These are phyloP conservation scores for Poicephalus gulielmi DNA, from an alignment of 2,113 vertebrate species.

Conservation along the genomic window DNA sequence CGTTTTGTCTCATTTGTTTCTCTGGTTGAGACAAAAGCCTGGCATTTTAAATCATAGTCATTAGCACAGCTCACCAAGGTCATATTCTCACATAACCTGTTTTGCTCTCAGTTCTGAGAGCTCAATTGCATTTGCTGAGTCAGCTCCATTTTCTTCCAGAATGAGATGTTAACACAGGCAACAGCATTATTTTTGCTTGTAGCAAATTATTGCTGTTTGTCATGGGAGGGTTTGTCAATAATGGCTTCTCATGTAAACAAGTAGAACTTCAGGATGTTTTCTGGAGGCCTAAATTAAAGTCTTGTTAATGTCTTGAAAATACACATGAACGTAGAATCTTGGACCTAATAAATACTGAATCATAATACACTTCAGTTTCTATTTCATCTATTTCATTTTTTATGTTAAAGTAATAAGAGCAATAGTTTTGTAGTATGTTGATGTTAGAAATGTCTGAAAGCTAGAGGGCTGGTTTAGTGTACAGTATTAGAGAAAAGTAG, in stretches of 20 bases:
- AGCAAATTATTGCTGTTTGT: background rate
- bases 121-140: background rate
- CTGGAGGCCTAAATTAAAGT: background rate
- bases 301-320: background rate
- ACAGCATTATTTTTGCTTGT: background rate
- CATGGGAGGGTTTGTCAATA: background rate
- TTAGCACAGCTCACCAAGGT: background rate
- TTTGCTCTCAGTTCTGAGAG: background rate
- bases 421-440: background rate
- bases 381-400: background rate
- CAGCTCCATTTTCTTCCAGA: background rate
- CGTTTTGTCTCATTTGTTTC: background rate
- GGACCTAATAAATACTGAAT: background rate
- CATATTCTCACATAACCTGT: slow-evolving; percentile 29
- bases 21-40: background rate
- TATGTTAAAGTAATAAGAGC: background rate
- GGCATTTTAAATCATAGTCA: background rate
- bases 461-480: background rate
- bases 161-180: background rate
- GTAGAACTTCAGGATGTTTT: background rate
- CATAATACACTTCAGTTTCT: background rate
- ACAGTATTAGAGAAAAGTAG: background rate
- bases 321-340: background rate
- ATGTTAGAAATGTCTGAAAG: background rate
- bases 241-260: background rate